Base-by-base conservation (phyloP, 2,888 invertebrate genomes). In the Hydrotaea cyrtoneurina region DNA sequence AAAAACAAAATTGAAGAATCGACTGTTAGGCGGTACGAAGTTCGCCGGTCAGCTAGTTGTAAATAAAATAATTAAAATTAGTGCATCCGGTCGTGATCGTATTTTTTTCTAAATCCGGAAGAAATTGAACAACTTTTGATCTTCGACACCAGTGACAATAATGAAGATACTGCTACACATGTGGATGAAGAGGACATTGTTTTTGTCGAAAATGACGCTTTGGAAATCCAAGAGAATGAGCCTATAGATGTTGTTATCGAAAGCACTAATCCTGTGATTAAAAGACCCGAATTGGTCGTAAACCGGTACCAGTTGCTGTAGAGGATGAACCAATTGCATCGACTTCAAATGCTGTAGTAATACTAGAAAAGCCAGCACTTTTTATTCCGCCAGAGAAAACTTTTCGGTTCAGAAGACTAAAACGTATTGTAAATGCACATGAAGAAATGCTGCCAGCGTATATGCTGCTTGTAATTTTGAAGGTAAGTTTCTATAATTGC, bases 201-300 rank as follows among this genome's bases (percentile, higher is more conserved):
- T 21, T 57, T 57, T 57, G 23, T 57, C 1, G 23, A 23, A 57
- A 57, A 23, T 57, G 57, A 57, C 21, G 10, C 57, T 21, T 57
- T 57, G 11, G 21, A 57, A 57, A 21, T 21, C 1, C 57, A 17
- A 57, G 21, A 17, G 19, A 23, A 17, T 21, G 57, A 57, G 57
- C n/a, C n/a, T n/a, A 57, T 21, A 21, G 57, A 23, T 23, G 72
- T 72, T 53, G 72, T 36, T 72, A 39, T 31, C n/a, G 72, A 64
- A 69, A 23, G 69, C 7, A 43, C 69, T 69, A 43, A 66, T 39
- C 66, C 2, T 21, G 19, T 46, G 19, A 19, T 69, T 46, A 21
- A 69, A 69, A 46, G 46, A 13, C 69, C 19, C 69, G 46, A 8
- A 10, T 69, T 21, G 21, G 69, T 46, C 69, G 69, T 69, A 69